Percentiles rank a stretch among this genome's conserved stretches.
These are phyloP conservation scores for Andrena camellia DNA, from an alignment of 2,888 invertebrate genomes.

Conservation along the genomic window DNA sequence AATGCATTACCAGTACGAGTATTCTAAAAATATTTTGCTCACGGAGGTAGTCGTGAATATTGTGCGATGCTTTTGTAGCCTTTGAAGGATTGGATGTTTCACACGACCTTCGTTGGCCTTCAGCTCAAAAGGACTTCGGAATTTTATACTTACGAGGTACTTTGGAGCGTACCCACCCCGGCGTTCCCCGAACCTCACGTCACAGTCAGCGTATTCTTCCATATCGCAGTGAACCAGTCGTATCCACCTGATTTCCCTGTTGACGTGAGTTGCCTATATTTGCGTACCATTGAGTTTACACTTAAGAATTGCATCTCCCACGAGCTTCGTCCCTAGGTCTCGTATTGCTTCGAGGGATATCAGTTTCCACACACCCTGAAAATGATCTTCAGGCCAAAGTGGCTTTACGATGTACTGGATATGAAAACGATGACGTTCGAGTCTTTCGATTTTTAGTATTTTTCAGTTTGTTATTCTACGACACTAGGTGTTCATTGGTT, in stretches of 20 bases:
- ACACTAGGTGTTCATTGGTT: neutral
- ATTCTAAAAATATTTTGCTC: neutral
- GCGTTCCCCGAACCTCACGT: slow-evolving; percentile 85
- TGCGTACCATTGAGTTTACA: neutral
- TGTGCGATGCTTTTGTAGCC: slow-evolving; percentile 56
- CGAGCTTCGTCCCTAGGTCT: slow-evolving; percentile 76
- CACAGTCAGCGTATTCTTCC: slow-evolving; percentile 85
- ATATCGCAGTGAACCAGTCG: slow-evolving; percentile 75
- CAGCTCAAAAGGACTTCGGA: slow-evolving; percentile 46
- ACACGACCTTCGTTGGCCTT: slow-evolving; percentile 67
- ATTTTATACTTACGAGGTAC: slow-evolving; percentile 78
- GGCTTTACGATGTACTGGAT: slow-evolving; percentile 83
- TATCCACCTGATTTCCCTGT: slow-evolving; percentile 61
- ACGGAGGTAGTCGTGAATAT: neutral
- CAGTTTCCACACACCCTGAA: slow-evolving; percentile 78
- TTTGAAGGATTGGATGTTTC: slow-evolving; percentile 73
- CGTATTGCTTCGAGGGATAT: slow-evolving; percentile 83
- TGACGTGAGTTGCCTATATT: slow-evolving; percentile 67
- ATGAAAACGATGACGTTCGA: slow-evolving; percentile 82
- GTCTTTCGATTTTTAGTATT: slow-evolving; percentile 65
- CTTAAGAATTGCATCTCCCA: neutral
- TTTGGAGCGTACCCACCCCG: slow-evolving; percentile 84
- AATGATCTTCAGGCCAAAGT: slow-evolving; percentile 81
- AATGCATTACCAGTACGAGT: slow-evolving; percentile 69
- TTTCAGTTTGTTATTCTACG: neutral